These are phyloP conservation scores for Epinotia ramella DNA, from an alignment of 2,888 invertebrate genomes.

Conservation along the genomic window DNA sequence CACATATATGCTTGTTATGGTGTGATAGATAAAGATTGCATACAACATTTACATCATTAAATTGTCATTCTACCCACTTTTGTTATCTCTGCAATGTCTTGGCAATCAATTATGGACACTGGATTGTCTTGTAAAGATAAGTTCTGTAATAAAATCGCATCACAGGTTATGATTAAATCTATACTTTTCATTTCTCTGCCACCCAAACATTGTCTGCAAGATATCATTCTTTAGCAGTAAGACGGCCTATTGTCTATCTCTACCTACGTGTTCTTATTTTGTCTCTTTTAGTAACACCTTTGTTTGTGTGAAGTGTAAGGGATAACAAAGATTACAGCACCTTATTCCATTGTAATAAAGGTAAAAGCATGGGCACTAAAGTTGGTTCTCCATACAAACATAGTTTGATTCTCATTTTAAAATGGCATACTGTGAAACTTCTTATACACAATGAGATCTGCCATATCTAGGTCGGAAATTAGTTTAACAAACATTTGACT, in stretches of 20 bases:
- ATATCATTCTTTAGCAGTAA: neutral
- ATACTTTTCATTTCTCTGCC: neutral
- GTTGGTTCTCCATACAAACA: no score
- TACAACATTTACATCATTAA: slow-evolving; percentile 24
- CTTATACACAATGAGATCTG: no score
- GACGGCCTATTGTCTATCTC: neutral
- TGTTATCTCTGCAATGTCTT: slow-evolving; percentile 12
- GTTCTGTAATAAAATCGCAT: slow-evolving; percentile 16
- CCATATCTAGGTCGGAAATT: no score
- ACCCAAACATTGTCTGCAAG: neutral
- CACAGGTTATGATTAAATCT: neutral
- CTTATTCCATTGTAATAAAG: no score
- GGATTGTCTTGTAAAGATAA: slow-evolving; percentile 31
- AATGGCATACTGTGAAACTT: no score
- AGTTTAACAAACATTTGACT: no score
- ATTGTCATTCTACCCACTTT: slow-evolving; percentile 28
- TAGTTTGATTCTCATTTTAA: no score
- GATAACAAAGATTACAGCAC: no score
- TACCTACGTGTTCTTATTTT: neutral
- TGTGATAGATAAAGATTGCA: slow-evolving; percentile 13
- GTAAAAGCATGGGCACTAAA: no score
- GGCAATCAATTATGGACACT: slow-evolving; percentile 3
- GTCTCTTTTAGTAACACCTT: neutral
- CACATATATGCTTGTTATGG: no score
- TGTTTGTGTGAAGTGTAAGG: neutral